Percentiles rank a stretch among this genome's conserved stretches.
These are phyloP conservation scores for Hypsibius dujardini DNA, from an alignment of 1,140 invertebrate genomes.

Conservation along the genomic window DNA sequence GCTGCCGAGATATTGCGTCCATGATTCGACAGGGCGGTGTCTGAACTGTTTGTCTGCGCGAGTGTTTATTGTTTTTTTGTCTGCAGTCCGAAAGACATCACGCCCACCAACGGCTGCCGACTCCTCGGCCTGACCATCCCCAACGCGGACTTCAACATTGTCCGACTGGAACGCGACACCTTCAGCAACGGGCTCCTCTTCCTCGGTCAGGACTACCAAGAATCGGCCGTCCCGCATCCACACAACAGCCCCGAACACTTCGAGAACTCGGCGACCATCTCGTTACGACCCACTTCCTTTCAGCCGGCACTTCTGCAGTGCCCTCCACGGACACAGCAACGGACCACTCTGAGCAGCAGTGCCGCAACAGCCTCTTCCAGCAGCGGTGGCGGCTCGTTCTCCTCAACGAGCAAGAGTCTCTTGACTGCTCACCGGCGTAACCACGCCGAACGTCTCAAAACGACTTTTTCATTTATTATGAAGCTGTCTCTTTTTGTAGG, in stretches of 20 bases:
- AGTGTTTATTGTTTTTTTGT: no score
- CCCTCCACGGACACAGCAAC: background rate
- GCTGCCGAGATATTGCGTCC: no score
- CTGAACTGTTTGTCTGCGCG: no score
- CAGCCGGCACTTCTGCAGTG: slow-evolving; percentile 2
- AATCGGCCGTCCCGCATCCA: background rate
- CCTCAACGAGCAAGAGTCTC: no score
- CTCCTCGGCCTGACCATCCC: slow-evolving; percentile 3
- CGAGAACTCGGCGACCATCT: background rate
- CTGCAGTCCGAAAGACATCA: slow-evolving; percentile 5
- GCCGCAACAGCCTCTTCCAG: no score
- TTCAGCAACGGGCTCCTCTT: background rate
- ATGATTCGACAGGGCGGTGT: no score
- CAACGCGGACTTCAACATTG: slow-evolving; percentile 7
- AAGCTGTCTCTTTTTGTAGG: no score
- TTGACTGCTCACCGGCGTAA: no score
- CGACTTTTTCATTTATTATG: no score
- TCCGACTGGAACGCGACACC: background rate
- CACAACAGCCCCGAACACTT: background rate
- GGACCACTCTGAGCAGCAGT: no score
- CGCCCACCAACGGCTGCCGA: background rate
- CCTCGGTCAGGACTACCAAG: slow-evolving; percentile 13
- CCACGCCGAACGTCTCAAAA: no score
- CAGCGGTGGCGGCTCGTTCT: no score
- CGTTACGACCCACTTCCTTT: slow-evolving; percentile 7